These are phyloP conservation scores for Monochamus saltuarius DNA, from an alignment of 1,140 invertebrate genomes.

Conservation along the genomic window DNA sequence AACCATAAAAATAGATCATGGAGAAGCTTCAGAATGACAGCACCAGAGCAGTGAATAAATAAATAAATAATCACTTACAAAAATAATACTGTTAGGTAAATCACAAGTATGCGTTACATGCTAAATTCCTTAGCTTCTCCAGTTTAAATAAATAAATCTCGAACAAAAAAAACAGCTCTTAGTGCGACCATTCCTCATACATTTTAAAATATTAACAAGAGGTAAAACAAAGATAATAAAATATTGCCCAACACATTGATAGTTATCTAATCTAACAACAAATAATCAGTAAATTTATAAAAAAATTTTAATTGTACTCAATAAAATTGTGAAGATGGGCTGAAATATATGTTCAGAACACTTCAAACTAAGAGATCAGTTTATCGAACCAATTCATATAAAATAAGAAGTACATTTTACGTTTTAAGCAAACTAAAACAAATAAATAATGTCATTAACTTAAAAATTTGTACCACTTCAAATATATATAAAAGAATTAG, in stretches of 20 bases:
- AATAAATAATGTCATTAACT: conserved; percentile 1
- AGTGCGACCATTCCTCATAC: conserved; percentile 35
- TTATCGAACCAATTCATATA: neutral
- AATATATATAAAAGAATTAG: too few relatives aligned
- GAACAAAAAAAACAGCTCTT: conserved; percentile 27
- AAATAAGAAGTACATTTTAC: too few relatives aligned
- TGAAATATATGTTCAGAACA: too few relatives aligned
- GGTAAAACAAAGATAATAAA: conserved; percentile 11
- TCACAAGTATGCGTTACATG: conserved; percentile 27
- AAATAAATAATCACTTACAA: conserved; percentile 23
- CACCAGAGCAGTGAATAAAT: conserved; percentile 35
- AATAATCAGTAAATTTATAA: neutral
- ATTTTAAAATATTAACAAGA: conserved; percentile 20
- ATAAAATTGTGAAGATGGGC: too few relatives aligned
- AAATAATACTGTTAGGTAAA: conserved; percentile 28
- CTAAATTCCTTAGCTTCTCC: conserved; percentile 42
- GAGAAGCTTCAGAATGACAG: conserved; percentile 50
- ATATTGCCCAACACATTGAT: neutral
- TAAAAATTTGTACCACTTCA: too few relatives aligned
- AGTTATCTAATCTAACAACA: conserved; percentile 7
- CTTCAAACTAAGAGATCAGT: too few relatives aligned
- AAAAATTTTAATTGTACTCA: too few relatives aligned
- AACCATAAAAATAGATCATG: conserved; percentile 27
- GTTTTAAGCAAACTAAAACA: neutral
- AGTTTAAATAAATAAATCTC: conserved; percentile 20